phyloP scores from a whole-genome alignment of 2,888 invertebrate genomes.

The Eupithecia subfuscata region DNA sequence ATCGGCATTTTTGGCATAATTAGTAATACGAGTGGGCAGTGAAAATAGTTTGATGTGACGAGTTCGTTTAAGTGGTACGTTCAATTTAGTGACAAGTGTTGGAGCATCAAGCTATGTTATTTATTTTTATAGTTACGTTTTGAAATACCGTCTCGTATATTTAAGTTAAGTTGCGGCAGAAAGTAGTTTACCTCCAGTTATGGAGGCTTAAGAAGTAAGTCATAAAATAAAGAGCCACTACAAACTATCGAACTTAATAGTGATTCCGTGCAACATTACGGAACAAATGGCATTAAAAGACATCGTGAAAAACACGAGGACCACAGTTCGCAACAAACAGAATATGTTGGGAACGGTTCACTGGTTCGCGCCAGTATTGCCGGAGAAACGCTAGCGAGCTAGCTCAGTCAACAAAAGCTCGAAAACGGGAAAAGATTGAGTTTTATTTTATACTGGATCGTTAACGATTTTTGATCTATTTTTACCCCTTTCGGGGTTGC shows the following conservation, averaged over 20 bases:
- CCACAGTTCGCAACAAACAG: conserved; percentile 74
- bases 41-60: too few relatives aligned
- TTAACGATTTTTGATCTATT: too few relatives aligned
- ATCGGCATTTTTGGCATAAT: too few relatives aligned
- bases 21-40: too few relatives aligned
- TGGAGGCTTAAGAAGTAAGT: not conserved
- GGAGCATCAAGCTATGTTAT: too few relatives aligned
- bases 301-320: conserved; percentile 66
- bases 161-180: not conserved
- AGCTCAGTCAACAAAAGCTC: conserved; percentile 13
- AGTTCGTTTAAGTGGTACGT: too few relatives aligned
- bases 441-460: not conserved
- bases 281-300: conserved; percentile 66
- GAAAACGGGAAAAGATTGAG: not conserved
- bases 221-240: conserved; percentile 22
- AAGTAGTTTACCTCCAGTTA: not conserved
- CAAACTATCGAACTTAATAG: conserved; percentile 41
- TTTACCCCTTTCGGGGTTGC: too few relatives aligned
- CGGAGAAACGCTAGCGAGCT: conserved; percentile 8
- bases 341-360: conserved; percentile 79
- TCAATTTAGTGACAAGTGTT: too few relatives aligned
- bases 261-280: conserved; percentile 45
- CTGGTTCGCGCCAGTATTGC: conserved; percentile 74
- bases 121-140: too few relatives aligned
- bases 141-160: not conserved